phyloP scores from a whole-genome alignment of 1,140 invertebrate species.

The Caenorhabditis brenneri region DNA sequence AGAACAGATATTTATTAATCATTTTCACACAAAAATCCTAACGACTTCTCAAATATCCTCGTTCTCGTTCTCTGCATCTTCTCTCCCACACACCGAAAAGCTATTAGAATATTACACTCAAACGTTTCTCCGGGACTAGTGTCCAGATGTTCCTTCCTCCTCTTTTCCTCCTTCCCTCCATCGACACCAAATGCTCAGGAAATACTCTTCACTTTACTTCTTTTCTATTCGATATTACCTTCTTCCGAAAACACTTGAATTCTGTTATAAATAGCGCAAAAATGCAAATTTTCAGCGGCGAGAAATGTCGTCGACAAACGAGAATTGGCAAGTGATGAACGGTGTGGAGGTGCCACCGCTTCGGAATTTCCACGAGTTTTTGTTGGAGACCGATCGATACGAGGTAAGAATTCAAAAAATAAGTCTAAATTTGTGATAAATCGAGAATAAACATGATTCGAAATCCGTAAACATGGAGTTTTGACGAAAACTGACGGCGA shows the following conservation, averaged over 20 bases:
- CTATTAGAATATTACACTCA: conserved; percentile 36
- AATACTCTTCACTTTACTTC: conserved; percentile 29
- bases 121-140: background rate
- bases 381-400: conserved; percentile 43
- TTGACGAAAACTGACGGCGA: no score
- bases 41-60: background rate
- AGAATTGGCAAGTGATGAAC: conserved; percentile 27
- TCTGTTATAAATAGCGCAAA: background rate
- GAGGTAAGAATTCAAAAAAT: conserved; percentile 2
- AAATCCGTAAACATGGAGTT: no score
- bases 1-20: no score
- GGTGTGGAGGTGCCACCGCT: conserved; percentile 49
- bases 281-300: background rate
- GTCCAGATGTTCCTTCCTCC: conserved; percentile 28
- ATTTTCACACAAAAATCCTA: background rate
- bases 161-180: no score
- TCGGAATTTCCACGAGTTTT: conserved; percentile 46
- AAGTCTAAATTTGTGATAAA: background rate
- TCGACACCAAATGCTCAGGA: no score
- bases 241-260: background rate
- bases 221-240: background rate
- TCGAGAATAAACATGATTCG: no score
- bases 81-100: background rate
- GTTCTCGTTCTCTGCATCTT: background rate
- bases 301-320: background rate